Percentiles rank a stretch among this genome's conserved stretches.
Evolutionary conservation across 2,113 vertebrate genomes (phyloP).

Genomic region (Dicerorhinus sumatrensis): DNA sequence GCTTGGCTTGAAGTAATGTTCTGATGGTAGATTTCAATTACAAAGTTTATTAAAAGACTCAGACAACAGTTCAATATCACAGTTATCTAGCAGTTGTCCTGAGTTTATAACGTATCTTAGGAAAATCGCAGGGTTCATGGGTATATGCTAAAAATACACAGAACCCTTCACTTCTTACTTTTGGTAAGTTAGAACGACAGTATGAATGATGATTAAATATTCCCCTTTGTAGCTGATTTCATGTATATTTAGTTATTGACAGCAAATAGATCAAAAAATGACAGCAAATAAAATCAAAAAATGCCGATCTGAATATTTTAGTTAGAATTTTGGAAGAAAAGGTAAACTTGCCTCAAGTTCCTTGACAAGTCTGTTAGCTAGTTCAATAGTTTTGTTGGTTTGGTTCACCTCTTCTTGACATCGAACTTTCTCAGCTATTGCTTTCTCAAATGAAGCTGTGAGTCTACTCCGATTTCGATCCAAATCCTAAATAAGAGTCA

Average conservation of each 20-base stretch:
- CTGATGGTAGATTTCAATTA: background rate
- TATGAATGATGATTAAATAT: background rate
- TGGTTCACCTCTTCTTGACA: conserved; percentile 90
- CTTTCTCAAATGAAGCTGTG: conserved; percentile 89
- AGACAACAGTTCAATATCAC: background rate
- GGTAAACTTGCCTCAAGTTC: conserved; percentile 88
- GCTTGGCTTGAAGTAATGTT: background rate
- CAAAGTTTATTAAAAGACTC: background rate
- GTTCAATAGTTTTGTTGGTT: conserved; percentile 88
- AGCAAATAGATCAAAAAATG: background rate
- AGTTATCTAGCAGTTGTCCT: conserved; percentile 12
- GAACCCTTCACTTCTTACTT: conserved; percentile 4
- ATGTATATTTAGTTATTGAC: background rate
- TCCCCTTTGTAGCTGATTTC: background rate
- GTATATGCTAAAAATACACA: conserved; percentile 66
- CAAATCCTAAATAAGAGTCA: conserved; percentile 86
- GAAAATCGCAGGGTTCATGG: conserved; percentile 67
- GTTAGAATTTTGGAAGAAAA: conserved; percentile 34
- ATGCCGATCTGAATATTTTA: background rate
- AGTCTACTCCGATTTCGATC: conserved; percentile 87
- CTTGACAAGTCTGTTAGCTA: conserved; percentile 89
- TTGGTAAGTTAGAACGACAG: background rate
- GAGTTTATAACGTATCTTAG: conserved; percentile 48
- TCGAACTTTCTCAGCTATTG: conserved; percentile 87
- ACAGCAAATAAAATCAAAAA: background rate